Base-by-base conservation (phyloP, 2,888 invertebrate species). In the Folsomia manolachei region DNA sequence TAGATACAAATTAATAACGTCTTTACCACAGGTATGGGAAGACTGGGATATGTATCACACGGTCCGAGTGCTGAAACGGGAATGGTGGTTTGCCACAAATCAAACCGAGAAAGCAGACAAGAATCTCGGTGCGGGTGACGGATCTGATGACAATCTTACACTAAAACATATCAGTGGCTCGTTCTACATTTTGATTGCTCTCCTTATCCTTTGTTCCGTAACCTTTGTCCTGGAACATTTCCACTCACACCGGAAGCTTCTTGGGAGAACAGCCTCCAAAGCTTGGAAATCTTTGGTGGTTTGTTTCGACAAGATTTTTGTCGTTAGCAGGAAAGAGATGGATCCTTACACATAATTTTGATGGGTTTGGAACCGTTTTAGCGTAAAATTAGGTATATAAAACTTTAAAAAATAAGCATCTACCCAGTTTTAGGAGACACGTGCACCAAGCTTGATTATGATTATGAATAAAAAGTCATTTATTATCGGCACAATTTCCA, bases 61-160 rank as follows among this genome's bases (percentile, higher is more conserved):
- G 39, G 74, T 78, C 0, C 56, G 74, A 21, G 51, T 52, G 21
- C 53, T 67, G 52, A 78, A 78, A 60, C 19, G 72, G 24, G 71
- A 71, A 14, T 78, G 75, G 75, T 78, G 73, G 72, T 56, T 53
- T 26, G 65, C 63, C 1, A 72, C 73, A 1, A 75, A 75, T 63
- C 75, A 76, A 64, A 71, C 51, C n/a, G 71, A 75, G 11, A 76
- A 75, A 62, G 56, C 70, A 21, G 72, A 61, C 25, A 67, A 24
- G 9, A 62, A 26, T 11, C n/a, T n/a, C 19, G 62, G 25, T 1
- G 19, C 19, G 1, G 52, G 52, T 1, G 23, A 19, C 19, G 68
- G 39, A 1, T 72, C 71, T 1, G 56, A 66, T 18, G 74, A 70
- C 27, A 66, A 74, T 18, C 69, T 78, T n/a, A 74, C 74, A 2